A percentile compares a stretch with the other conserved stretches of the same genome.
Evolutionary conservation across 2,888 invertebrate species (phyloP).

Genomic region (Sympetrum striolatum): DNA sequence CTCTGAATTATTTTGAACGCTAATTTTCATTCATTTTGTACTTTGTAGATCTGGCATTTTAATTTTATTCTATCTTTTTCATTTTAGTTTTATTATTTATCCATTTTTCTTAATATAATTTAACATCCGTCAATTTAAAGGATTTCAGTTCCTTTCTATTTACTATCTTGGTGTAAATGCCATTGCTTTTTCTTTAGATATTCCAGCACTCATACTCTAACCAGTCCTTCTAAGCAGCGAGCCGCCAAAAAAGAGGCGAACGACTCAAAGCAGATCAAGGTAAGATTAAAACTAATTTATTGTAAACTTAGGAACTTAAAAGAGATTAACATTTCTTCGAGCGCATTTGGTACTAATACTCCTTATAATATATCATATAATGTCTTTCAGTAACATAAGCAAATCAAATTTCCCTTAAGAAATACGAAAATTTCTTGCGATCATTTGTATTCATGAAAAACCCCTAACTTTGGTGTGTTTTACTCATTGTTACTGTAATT

Average conservation of each 20-base stretch:
- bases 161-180: neutral
- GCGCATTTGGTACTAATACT: too few species aligned
- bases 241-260: conserved; percentile 43
- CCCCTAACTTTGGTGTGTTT: too few species aligned
- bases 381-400: too few species aligned
- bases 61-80: neutral
- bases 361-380: too few species aligned
- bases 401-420: too few species aligned
- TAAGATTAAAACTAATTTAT: neutral
- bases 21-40: neutral
- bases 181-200: conserved; percentile 57
- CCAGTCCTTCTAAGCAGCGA: conserved; percentile 75
- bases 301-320: too few species aligned
- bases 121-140: neutral
- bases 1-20: neutral
- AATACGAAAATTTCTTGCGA: too few species aligned
- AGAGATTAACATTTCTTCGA: too few species aligned
- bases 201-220: conserved; percentile 75
- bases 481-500: too few species aligned
- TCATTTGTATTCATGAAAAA: too few species aligned
- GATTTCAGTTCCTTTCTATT: neutral
- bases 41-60: neutral
- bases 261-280: conserved; percentile 29
- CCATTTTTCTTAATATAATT: neutral
- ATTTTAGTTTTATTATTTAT: neutral